Conservation (phyloP, 1,140 invertebrate species). For the Apocrypta bakeri region DNA sequence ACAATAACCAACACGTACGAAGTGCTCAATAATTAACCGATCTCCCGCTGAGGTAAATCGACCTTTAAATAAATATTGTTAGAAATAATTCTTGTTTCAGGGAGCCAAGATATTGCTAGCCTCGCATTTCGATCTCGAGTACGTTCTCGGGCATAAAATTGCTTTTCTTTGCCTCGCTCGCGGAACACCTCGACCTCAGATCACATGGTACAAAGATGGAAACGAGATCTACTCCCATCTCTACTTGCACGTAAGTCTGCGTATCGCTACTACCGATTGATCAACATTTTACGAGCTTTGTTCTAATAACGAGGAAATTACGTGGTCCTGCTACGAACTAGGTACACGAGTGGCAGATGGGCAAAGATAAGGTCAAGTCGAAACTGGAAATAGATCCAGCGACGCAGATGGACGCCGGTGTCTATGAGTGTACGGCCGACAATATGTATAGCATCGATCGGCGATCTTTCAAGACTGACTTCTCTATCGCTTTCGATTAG, state of each 20-base stretch:
- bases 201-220: constrained; percentile 95
- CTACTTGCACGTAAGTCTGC: constrained; percentile 86
- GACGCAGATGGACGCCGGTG: constrained; percentile 93
- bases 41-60: no score
- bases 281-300: neutral
- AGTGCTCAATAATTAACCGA: no score
- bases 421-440: constrained; percentile 93
- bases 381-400: constrained; percentile 96
- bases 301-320: neutral
- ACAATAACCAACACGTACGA: constrained; percentile 90
- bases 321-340: constrained; percentile 64
- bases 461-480: constrained; percentile 92
- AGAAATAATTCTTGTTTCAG: constrained; percentile 71
- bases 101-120: constrained; percentile 92
- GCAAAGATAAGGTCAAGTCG: constrained; percentile 88
- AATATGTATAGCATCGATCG: constrained; percentile 95
- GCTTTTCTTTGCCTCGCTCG: constrained; percentile 91
- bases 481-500: constrained; percentile 91
- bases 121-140: constrained; percentile 95
- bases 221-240: constrained; percentile 91
- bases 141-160: constrained; percentile 93
- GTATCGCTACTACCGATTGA: neutral
- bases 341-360: constrained; percentile 91
- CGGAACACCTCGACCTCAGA: constrained; percentile 88
- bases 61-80: no score